phyloP scores from a whole-genome alignment of 2,888 invertebrate genomes.

The Lepidochitona cinerea region DNA sequence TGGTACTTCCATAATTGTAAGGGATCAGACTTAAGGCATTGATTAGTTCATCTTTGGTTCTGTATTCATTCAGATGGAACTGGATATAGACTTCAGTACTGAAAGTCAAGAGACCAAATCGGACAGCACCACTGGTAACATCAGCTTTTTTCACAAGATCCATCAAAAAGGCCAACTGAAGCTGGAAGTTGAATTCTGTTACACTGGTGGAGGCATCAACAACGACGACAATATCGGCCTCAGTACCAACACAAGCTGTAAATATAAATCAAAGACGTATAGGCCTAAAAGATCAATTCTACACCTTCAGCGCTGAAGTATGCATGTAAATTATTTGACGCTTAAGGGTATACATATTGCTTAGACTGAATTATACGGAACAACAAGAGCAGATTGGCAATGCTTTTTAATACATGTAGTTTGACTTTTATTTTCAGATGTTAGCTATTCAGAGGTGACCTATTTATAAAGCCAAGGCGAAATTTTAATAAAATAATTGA shows the following conservation, averaged over 20 bases:
- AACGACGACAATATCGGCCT: constrained; percentile 51
- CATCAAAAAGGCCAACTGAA: constrained; percentile 45
- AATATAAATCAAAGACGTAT: too few species aligned
- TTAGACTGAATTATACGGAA: too few species aligned
- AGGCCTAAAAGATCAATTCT: too few species aligned
- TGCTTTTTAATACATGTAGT: too few species aligned
- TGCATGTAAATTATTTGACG: too few species aligned
- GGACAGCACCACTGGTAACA: constrained; percentile 34
- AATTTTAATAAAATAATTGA: too few species aligned
- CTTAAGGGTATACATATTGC: too few species aligned
- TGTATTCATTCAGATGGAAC: constrained; percentile 47
- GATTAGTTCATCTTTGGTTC: constrained; percentile 30
- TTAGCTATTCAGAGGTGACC: too few species aligned
- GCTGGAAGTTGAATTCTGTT: constrained; percentile 44
- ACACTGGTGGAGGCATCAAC: constrained; percentile 59
- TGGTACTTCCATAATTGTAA: constrained; percentile 44
- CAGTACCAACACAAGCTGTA: background rate
- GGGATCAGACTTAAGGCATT: constrained; percentile 44
- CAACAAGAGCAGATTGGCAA: too few species aligned
- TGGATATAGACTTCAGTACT: constrained; percentile 39
- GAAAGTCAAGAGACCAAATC: constrained; percentile 42
- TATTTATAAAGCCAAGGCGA: too few species aligned
- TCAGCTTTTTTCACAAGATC: constrained; percentile 40
- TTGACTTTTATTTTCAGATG: too few species aligned
- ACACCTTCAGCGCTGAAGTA: too few species aligned